Evolutionary conservation across 2,797 vertebrate species (phyloP), one percentile per base, ranked within the genome.

Genomic region (Coregonus suidteri): DNA sequence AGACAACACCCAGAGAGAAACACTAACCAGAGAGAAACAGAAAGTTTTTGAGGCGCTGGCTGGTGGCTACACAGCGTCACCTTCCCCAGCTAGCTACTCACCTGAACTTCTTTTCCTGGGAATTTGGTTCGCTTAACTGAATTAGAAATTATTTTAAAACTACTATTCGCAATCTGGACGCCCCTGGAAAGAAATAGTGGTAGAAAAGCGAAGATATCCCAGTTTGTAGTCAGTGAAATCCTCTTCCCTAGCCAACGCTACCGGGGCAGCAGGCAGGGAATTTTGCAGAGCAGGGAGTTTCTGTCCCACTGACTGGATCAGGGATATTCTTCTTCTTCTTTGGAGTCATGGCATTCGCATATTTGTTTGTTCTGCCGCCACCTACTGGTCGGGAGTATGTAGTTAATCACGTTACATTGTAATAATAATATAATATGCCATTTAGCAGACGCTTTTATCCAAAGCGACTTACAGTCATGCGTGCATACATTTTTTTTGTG

Each of bases 231-330:
- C 76, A 14, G 75, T 82, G 77, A 84, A 90, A 81, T 91, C 90
- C 86, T 79, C 79, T 54, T 62, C 82, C 85, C 85, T 85, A 47
- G 68, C 87, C 77, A 81, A 87, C 88, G 77, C 84, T 84, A 88
- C 83, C 89, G 86, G 85, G 88, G 91, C 87, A 91, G 81, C 74
- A 11, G 75, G 73, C 79, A 47, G 56, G 18, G 74, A 73, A 65
- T 20, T 6, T n/a, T 7, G 53, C 73, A 67, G 79, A 84, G 83
- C 81, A 85, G 90, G 92, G 91, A 93, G 94, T 95, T 95, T 93
- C 93, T 92, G 93, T 93, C 92, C 90, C 86, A 85, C 77, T 83
- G 79, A 85, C 78, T 82, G 79, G 86, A 86, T 87, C 91, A 92
- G 92, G 93, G 89, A 93, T 90, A 93, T 85, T 90, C 88, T 41